Evolutionary conservation across 2,113 vertebrate genomes (phyloP).

Genomic region (Triplophysa siluroides): DNA sequence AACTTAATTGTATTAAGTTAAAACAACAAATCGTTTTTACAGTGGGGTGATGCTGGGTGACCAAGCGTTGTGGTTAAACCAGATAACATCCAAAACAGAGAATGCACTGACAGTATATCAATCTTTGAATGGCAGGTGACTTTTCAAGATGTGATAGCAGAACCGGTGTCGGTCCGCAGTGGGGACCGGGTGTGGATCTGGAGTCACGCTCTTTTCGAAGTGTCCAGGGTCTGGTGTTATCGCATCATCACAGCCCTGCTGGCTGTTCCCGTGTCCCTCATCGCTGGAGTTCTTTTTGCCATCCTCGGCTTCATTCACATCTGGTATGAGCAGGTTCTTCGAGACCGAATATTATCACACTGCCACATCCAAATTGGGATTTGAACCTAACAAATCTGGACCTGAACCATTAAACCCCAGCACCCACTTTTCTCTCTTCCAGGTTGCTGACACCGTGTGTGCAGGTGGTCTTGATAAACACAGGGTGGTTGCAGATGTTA

Average conservation of each 20-base stretch:
- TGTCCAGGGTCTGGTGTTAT: slow-evolving; percentile 75
- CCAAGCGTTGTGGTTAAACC: no score
- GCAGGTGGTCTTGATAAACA: slow-evolving; percentile 63
- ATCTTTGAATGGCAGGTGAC: slow-evolving; percentile 63
- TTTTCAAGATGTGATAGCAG: slow-evolving; percentile 79
- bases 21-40: no score
- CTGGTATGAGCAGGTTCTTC: slow-evolving; percentile 62
- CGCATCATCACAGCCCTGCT: slow-evolving; percentile 69
- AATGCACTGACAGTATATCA: no score
- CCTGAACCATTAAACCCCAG: background rate
- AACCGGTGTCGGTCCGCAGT: slow-evolving; percentile 72
- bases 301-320: slow-evolving; percentile 75
- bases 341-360: background rate
- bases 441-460: slow-evolving; percentile 74
- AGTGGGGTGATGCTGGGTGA: background rate
- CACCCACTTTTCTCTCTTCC: slow-evolving; percentile 37
- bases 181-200: slow-evolving; percentile 78
- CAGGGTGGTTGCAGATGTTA: slow-evolving; percentile 65
- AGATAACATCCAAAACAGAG: no score
- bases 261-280: slow-evolving; percentile 70
- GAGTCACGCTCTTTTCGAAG: slow-evolving; percentile 78
- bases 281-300: slow-evolving; percentile 72
- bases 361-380: no score
- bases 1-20: no score
- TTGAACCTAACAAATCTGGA: background rate